Percentiles rank a stretch among this genome's conserved stretches.
Conservation (phyloP, 2,113 vertebrate genomes). For the Ailuropoda melanoleuca region DNA sequence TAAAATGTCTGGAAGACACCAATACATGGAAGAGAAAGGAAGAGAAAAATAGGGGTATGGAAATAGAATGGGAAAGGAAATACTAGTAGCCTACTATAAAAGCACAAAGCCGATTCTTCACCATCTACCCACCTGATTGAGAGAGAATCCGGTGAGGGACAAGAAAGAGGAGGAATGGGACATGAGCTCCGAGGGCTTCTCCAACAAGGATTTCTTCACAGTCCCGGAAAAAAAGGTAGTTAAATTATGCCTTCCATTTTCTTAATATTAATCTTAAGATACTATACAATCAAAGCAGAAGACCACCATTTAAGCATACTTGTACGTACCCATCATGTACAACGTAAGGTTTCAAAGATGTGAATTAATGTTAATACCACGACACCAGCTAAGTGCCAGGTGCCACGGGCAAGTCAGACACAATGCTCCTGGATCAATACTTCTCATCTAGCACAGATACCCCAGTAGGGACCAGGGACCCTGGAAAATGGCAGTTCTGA, state of each 20-base stretch:
- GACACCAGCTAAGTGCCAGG: background rate
- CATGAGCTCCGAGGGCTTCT: conserved; percentile 92
- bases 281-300: background rate
- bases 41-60: background rate
- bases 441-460: background rate
- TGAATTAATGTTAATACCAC: background rate
- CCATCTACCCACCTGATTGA: conserved; percentile 91
- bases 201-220: conserved; percentile 91
- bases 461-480: background rate
- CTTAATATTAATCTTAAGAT: background rate
- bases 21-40: background rate
- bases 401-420: background rate
- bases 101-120: background rate
- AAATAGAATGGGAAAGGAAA: background rate
- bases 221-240: conserved; percentile 51
- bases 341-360: background rate
- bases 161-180: conserved; percentile 93
- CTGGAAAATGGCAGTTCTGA: background rate
- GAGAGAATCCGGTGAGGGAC: conserved; percentile 93
- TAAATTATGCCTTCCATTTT: conserved; percentile 56
- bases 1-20: background rate
- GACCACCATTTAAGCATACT: background rate
- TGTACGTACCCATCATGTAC: background rate
- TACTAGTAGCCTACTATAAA: background rate
- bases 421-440: background rate